A percentile compares a stretch with the other conserved stretches of the same genome.
Conservation (phyloP, 2,797 vertebrate species). For the Acanthopagrus latus region DNA sequence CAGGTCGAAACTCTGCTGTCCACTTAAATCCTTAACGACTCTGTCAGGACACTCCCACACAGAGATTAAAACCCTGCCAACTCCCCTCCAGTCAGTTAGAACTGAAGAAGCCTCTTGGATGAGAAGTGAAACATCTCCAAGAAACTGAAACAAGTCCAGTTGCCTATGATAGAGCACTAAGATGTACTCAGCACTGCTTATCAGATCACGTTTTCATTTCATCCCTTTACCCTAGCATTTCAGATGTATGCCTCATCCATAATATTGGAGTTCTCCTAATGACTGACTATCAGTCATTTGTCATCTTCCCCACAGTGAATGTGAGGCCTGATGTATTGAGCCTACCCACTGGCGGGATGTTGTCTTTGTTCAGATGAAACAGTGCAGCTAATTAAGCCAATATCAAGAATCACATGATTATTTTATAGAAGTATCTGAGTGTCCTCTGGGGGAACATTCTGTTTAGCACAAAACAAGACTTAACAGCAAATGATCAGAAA, state of each 20-base stretch:
- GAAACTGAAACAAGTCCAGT: no score
- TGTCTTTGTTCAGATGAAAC: constrained; percentile 19
- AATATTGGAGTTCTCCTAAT: constrained; percentile 2
- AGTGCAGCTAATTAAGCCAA: not conserved
- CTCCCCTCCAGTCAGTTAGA: no score
- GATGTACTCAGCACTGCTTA: constrained; percentile 3
- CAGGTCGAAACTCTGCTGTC: no score
- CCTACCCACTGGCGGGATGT: not conserved
- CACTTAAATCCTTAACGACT: no score
- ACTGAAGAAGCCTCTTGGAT: no score
- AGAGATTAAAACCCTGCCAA: no score
- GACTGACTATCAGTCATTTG: not conserved
- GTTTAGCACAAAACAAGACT: not conserved
- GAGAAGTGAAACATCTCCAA: no score
- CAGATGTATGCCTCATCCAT: not conserved
- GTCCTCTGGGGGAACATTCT: not conserved
- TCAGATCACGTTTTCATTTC: constrained; percentile 17
- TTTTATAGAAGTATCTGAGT: not conserved
- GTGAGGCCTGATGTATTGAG: constrained; percentile 9
- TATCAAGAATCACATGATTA: not conserved
- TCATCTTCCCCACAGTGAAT: constrained; percentile 12
- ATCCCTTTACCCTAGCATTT: constrained; percentile 4
- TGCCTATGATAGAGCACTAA: no score
- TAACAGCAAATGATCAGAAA: not conserved
- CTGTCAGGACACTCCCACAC: no score